These are phyloP conservation scores for Heteromyza rotundicornis DNA, from an alignment of 2,888 invertebrate genomes.

Conservation along the genomic window DNA sequence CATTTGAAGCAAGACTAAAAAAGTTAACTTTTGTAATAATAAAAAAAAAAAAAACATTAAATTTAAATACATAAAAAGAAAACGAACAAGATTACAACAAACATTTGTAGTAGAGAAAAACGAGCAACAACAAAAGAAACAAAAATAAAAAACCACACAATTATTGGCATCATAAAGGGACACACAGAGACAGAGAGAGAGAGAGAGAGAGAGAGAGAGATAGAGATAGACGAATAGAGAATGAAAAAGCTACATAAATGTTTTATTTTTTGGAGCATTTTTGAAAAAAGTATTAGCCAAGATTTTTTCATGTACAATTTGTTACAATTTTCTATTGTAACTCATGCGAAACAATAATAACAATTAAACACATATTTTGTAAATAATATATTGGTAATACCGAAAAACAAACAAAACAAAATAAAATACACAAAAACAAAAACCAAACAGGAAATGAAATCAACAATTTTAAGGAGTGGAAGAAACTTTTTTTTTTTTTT, in stretches of 20 bases:
- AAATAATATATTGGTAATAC: not conserved
- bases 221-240: not conserved
- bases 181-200: not conserved
- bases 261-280: slow-evolving; percentile 4
- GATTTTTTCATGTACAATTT: not conserved
- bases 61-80: too few relatives aligned
- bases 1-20: too few relatives aligned
- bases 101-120: too few relatives aligned
- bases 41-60: too few relatives aligned
- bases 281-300: not conserved
- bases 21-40: too few relatives aligned
- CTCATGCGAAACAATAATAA: not conserved
- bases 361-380: slow-evolving; percentile 1
- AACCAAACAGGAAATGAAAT: too few relatives aligned
- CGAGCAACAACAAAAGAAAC: not conserved
- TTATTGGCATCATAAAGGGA: not conserved
- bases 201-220: too few relatives aligned
- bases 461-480: not conserved
- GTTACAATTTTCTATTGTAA: not conserved
- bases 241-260: not conserved
- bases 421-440: not conserved
- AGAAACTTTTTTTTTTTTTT: too few relatives aligned
- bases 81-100: too few relatives aligned
- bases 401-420: not conserved
- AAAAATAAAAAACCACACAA: not conserved